phyloP scores from a whole-genome alignment of 2,888 invertebrate species.

The Ormyrus thymus region DNA sequence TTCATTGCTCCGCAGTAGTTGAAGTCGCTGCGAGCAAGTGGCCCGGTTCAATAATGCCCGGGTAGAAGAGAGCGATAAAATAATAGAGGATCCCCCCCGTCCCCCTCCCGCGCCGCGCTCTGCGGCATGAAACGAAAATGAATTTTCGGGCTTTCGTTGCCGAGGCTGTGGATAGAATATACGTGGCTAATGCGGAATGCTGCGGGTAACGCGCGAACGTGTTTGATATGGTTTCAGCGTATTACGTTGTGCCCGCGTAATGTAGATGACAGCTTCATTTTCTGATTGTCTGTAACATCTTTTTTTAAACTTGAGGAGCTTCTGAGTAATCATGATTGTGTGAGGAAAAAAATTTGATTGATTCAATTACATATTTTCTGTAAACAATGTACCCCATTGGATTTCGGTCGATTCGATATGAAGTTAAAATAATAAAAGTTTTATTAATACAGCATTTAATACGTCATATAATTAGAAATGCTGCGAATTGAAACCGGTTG shows the following conservation, averaged over 20 bases:
- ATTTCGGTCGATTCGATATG: too few species aligned
- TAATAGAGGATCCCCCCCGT: slow-evolving; percentile 29
- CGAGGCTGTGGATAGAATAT: neutral
- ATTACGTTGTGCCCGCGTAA: neutral
- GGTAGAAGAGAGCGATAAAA: slow-evolving; percentile 36
- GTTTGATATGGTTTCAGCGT: neutral
- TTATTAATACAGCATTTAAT: too few species aligned
- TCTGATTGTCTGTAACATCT: too few species aligned
- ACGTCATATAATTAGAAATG: too few species aligned
- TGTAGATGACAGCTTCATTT: neutral
- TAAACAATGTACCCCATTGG: too few species aligned
- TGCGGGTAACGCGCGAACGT: neutral
- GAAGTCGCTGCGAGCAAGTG: slow-evolving; percentile 26
- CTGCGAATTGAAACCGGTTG: too few species aligned
- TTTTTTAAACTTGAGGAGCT: too few species aligned
- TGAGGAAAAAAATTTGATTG: too few species aligned
- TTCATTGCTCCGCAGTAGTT: slow-evolving; percentile 34
- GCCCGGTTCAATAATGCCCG: slow-evolving; percentile 39
- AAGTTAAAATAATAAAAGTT: too few species aligned
- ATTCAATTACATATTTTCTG: too few species aligned
- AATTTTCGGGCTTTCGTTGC: slow-evolving; percentile 22
- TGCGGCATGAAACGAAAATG: slow-evolving; percentile 28
- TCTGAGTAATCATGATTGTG: too few species aligned
- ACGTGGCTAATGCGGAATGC: neutral
- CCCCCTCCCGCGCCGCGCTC: neutral